Evolutionary conservation across 2,113 vertebrate genomes (phyloP), one percentile per base, ranked within the genome.

Genomic region (Girardinichthys multiradiatus): DNA sequence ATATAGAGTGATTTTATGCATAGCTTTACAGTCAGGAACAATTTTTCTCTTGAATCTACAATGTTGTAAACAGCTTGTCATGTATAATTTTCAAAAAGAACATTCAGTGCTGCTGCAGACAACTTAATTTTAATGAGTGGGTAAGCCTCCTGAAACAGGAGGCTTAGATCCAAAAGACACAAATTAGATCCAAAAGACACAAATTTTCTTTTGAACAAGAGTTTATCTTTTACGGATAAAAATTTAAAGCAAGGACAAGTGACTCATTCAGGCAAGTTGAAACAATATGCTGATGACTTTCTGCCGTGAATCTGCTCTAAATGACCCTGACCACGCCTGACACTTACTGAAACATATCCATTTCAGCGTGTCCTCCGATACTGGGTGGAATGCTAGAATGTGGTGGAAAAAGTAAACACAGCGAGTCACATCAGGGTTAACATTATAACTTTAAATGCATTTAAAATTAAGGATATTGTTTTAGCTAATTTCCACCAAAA

Each of bases 371-470:
- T 7, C 12, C 54, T 76, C 33, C n/a, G 65, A 19, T 28, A 21
- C 35, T 65, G 64, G 67, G 19, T 78, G 80, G 77, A 91, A 87
- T 89, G 70, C 76, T 79, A 83, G 78, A 91, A 86, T 90, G 68
- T 79, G 63, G 61, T 31, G 72, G 69, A 80, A 86, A 89, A 81
- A 60, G 45, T 86, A 86, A 93, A 91, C 84, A 89, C 13, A 21
- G 45, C 74, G 71, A 82, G 75, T 82, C 83, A 88, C 78, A 80
- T 79, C 59, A 51, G 79, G 80, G 76, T 63, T 61, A 70, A 68
- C 0, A 51, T 80, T 61, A 72, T 54, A 70, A 78, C 58, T 72
- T n/a, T 8, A 75, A 81, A 66, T 37, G 29, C 66, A 26, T n/a
- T n/a, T n/a, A n/a, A n/a, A n/a, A n/a, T n/a, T n/a, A n/a, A n/a